These are phyloP conservation scores for Conger conger DNA, from an alignment of 2,113 vertebrate genomes.

Conservation along the genomic window DNA sequence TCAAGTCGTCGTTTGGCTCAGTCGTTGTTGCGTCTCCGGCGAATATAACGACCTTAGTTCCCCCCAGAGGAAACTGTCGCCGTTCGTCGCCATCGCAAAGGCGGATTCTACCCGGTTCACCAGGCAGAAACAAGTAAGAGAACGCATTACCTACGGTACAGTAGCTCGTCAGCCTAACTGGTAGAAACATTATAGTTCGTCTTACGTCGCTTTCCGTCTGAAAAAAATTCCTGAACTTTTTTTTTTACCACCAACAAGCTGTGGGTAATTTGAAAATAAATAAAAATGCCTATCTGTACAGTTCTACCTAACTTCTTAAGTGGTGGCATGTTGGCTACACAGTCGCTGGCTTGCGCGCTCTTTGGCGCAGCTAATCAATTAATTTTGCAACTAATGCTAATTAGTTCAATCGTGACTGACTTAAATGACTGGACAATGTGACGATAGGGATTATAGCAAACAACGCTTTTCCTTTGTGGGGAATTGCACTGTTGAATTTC, in stretches of 20 bases:
- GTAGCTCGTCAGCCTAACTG: background rate
- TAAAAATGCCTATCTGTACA: background rate
- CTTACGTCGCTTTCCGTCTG: background rate
- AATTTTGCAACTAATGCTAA: background rate
- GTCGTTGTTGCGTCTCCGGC: background rate
- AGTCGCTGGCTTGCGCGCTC: background rate
- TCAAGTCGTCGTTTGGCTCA: constrained; percentile 3
- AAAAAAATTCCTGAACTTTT: background rate
- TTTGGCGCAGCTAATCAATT: background rate
- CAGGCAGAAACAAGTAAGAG: background rate
- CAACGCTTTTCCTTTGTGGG: background rate
- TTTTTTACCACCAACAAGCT: background rate
- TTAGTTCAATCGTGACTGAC: background rate
- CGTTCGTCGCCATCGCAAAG: background rate
- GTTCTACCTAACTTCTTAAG: background rate
- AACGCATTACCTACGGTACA: background rate
- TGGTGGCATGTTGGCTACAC: background rate
- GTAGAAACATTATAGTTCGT: background rate
- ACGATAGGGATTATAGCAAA: background rate
- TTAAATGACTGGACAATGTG: background rate
- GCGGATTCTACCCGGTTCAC: constrained; percentile 1
- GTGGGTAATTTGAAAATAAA: background rate
- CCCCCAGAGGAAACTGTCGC: background rate
- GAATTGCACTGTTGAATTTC: background rate
- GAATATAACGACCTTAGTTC: background rate